Base-by-base conservation (phyloP, 1,140 invertebrate genomes). In the Leptopilina boulardi region DNA sequence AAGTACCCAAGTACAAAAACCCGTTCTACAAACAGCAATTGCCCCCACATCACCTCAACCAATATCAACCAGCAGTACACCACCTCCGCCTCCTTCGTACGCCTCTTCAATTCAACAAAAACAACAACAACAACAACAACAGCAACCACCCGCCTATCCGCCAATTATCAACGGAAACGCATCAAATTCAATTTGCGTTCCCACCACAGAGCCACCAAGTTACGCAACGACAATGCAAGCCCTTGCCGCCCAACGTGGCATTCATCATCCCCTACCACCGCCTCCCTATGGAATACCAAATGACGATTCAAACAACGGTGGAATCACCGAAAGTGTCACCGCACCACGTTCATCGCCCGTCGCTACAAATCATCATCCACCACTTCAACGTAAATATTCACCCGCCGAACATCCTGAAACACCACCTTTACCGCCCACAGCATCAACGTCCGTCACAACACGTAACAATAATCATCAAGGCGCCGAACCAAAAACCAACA, bases 1-100 rank as follows among this genome's bases (percentile, higher is more conserved):
- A 87, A 97, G 96, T 91, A 98, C 96, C 0, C 96, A 97, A 88
- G 97, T 98, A 5, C 96, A 98, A 85, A 98, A 98, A 89, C 98
- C 98, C 0, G 94, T 98, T 0, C 90, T 98, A 44, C 97, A 98
- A 88, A 98, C 97, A 6, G 98, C 98, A 0, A 97, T 98, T 9
- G 97, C 97, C 15, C 97, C 97, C 0, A 94, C 95, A 0, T 93
- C 95, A 0, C 96, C 96, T 5, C 93, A 92, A 82, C 92, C 92
- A 3, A 92, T 93, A 5, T 88, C 90, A 42, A 91, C 83, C 86
- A 84, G 75, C 18, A 89, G 83, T 15, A 93, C 93, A 13, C 94
- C 94, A 0, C 91, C 93, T 3, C 95, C 95, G 15, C 95, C 95
- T 6, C 95, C 95, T 0, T 96, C 95, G 8, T 97, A 96, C 82